Percentiles rank a stretch among this genome's conserved stretches.
These are phyloP conservation scores for Colistium nudipinnis DNA, from an alignment of 2,113 vertebrate species.

Conservation along the genomic window DNA sequence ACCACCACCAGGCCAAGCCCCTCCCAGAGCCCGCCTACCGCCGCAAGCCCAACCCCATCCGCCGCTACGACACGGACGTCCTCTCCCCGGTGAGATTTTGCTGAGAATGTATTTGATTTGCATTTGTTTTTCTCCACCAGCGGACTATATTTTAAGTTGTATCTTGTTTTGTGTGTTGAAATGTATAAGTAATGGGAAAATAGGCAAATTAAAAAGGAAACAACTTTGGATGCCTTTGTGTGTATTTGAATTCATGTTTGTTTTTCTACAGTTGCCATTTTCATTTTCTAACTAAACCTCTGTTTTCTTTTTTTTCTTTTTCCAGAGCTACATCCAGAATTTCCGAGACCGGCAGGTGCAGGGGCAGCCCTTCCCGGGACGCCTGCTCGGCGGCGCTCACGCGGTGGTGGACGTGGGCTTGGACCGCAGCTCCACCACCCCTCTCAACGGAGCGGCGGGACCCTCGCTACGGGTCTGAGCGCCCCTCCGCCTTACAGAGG, in stretches of 20 bases:
- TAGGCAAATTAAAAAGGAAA: too few species aligned
- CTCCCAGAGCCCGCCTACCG: conserved; percentile 91
- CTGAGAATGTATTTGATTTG: too few species aligned
- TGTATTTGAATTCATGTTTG: not conserved
- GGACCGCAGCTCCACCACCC: conserved; percentile 89
- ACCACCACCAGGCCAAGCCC: conserved; percentile 82
- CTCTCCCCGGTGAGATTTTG: conserved; percentile 96
- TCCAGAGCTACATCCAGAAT: conserved; percentile 98
- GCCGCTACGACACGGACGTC: conserved; percentile 96
- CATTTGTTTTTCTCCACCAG: not conserved
- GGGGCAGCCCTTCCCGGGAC: conserved; percentile 82
- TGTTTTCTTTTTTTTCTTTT: not conserved
- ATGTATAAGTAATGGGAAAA: too few species aligned
- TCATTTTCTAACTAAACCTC: not conserved
- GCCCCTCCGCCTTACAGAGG: not conserved
- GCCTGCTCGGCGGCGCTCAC: conserved; percentile 84
- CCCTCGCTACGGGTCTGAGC: conserved; percentile 85
- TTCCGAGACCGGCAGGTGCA: conserved; percentile 94
- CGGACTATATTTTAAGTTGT: too few species aligned
- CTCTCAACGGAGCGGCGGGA: conserved; percentile 87
- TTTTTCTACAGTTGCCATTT: too few species aligned
- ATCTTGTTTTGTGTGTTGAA: too few species aligned
- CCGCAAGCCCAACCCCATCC: conserved; percentile 94
- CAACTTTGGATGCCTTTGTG: too few species aligned
- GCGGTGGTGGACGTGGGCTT: conserved; percentile 90